Conservation (phyloP, 2,888 invertebrate species). For the Lysandra coridon region DNA sequence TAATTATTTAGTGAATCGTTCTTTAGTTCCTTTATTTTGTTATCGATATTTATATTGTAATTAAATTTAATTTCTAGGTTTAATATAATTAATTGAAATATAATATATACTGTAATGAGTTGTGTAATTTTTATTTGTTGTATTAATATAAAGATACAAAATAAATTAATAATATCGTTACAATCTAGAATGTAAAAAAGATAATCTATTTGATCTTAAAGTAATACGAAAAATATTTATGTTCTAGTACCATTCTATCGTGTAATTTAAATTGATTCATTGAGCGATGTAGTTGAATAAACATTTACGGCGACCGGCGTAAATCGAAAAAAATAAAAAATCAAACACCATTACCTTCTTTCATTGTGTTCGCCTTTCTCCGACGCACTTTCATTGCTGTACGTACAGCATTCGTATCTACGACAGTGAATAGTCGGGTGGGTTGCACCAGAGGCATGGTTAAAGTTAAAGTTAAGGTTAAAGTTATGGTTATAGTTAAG, state of each 20-base stretch:
- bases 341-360: constrained; percentile 71
- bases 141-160: constrained; percentile 77
- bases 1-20: constrained; percentile 68
- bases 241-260: constrained; percentile 79
- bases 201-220: constrained; percentile 80
- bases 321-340: constrained; percentile 79
- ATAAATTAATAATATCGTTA: constrained; percentile 77
- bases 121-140: constrained; percentile 77
- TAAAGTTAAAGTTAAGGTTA: too few species aligned
- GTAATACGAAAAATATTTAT: constrained; percentile 80
- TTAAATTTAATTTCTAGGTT: constrained; percentile 61
- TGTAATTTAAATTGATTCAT: constrained; percentile 72
- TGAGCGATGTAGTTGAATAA: constrained; percentile 76
- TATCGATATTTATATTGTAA: constrained; percentile 75
- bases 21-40: constrained; percentile 79
- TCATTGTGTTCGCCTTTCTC: constrained; percentile 52
- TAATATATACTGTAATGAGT: constrained; percentile 74
- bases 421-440: too few species aligned
- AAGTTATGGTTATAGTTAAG: too few species aligned
- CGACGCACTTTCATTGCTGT: constrained; percentile 30
- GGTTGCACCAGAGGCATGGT: too few species aligned
- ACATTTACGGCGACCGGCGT: constrained; percentile 78
- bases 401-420: not conserved
- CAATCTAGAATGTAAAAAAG: constrained; percentile 77
- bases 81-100: constrained; percentile 74